Base-by-base conservation (phyloP, 1,140 invertebrate genomes). In the Sinonovacula constricta region DNA sequence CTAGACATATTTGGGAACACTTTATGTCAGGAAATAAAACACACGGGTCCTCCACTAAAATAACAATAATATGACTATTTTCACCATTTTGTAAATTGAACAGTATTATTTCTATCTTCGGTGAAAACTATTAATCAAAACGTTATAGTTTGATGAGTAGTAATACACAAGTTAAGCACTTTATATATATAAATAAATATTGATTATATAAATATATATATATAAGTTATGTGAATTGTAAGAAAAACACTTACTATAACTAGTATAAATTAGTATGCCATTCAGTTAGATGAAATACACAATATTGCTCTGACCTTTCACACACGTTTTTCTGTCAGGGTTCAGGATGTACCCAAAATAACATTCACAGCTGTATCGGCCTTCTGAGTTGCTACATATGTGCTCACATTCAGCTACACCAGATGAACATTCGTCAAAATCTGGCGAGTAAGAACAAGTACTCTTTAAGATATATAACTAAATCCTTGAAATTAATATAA, bases 321-420 rank as follows among this genome's bases (percentile, higher is more conserved):
- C 18, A 30, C 72, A 77, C 3, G 53, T 67, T 45, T 67, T 67
- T 36, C 74, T 56, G 54, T 77, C 74, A 3, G 5, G 12, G 15
- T 67, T 45, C 12, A 77, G 49, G 14, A 49, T 10, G 31, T 34
- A 77, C 22, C 74, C 74, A 49, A 67, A 67, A 33, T 59, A 57
- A 31, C 74, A 77, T 24, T 77, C 63, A 59, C 74, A 77, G 33
- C 54, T 77, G 22, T 59, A 77, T 26, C 74, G 30, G n/a, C 74
- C 74, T 12, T 26, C 54, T 12, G 3, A n/a, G 34, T 77, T 77
- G 2, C 3, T n/a, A 49, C 74, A 77, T 49, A 67, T 59, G 24
- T 77, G 74, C 60, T 67, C 24, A 77, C 74, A 77, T 0, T 65
- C 74, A 24, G 63, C 57, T 4, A 77, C 34, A 22, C 56, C 65